Evolutionary conservation across 2,888 invertebrate genomes (phyloP).

Genomic region (Pyrgus malvae): DNA sequence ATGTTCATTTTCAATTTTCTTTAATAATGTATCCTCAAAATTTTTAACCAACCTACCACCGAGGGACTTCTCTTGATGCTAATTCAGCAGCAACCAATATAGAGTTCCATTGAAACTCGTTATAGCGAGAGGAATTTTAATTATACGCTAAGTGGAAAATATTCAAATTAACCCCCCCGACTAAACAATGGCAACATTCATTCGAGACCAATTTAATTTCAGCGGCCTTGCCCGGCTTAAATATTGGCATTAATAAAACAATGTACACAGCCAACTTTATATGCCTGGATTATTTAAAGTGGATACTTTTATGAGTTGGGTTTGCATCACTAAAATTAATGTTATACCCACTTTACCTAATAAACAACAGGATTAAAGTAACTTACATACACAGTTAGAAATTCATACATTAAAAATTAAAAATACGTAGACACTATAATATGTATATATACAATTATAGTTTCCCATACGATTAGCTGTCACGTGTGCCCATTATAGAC

Average conservation of each 20-base stretch:
- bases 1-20: background rate
- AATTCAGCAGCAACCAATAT: slow-evolving; percentile 31
- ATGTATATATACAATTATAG: no score
- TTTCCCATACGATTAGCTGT: no score
- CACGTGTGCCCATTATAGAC: no score
- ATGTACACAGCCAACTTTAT: slow-evolving; percentile 18
- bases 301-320: background rate
- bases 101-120: slow-evolving; percentile 41
- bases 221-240: slow-evolving; percentile 31
- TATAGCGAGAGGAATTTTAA: slow-evolving; percentile 45
- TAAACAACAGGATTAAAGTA: background rate
- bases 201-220: slow-evolving; percentile 43
- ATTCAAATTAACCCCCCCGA: slow-evolving; percentile 51
- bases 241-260: slow-evolving; percentile 35
- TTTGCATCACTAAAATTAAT: no score
- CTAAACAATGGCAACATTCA: slow-evolving; percentile 45
- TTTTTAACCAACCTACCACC: slow-evolving; percentile 27
- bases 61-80: slow-evolving; percentile 32
- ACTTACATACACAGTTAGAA: no score
- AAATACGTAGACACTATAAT: no score
- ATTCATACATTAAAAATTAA: no score
- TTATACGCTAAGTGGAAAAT: slow-evolving; percentile 53
- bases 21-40: background rate
- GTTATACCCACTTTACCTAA: background rate
- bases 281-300: background rate